Percentiles rank a stretch among this genome's conserved stretches.
These are phyloP conservation scores for Pseudomyrmex gracilis DNA, from an alignment of 1,140 invertebrate genomes.

Conservation along the genomic window DNA sequence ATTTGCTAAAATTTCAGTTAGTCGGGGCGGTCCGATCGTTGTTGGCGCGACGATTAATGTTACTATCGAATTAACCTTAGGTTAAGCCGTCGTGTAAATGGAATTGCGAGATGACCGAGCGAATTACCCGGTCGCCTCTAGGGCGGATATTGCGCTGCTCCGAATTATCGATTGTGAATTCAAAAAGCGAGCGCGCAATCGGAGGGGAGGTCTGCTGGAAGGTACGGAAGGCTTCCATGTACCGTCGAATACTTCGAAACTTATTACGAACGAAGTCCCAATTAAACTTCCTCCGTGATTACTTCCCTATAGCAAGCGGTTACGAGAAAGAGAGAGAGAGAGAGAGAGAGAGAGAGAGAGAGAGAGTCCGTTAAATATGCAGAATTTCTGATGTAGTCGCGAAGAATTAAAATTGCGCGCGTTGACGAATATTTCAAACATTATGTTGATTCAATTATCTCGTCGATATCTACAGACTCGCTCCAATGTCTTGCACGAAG, in stretches of 20 bases:
- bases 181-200: slow-evolving; percentile 58
- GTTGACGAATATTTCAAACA: slow-evolving; percentile 28
- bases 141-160: slow-evolving; percentile 60
- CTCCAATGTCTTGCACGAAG: too few relatives aligned
- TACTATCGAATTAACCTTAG: slow-evolving; percentile 61
- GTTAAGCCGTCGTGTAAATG: slow-evolving; percentile 61
- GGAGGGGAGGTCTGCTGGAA: slow-evolving; percentile 31
- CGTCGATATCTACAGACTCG: too few relatives aligned
- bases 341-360: too few relatives aligned
- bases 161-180: slow-evolving; percentile 63
- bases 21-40: slow-evolving; percentile 30
- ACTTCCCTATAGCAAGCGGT: slow-evolving; percentile 40
- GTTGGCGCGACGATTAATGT: slow-evolving; percentile 59
- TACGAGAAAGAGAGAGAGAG: slow-evolving; percentile 18
- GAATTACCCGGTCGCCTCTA: slow-evolving; percentile 56
- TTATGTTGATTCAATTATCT: slow-evolving; percentile 1
- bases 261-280: slow-evolving; percentile 59
- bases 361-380: slow-evolving; percentile 44
- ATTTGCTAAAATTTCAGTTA: slow-evolving; percentile 51
- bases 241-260: slow-evolving; percentile 53
- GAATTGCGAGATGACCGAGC: slow-evolving; percentile 61
- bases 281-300: slow-evolving; percentile 60
- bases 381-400: slow-evolving; percentile 5
- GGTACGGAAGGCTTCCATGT: slow-evolving; percentile 28
- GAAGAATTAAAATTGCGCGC: slow-evolving; percentile 18